Conservation (phyloP, 2,797 vertebrate species). For the Fratercula arctica region DNA sequence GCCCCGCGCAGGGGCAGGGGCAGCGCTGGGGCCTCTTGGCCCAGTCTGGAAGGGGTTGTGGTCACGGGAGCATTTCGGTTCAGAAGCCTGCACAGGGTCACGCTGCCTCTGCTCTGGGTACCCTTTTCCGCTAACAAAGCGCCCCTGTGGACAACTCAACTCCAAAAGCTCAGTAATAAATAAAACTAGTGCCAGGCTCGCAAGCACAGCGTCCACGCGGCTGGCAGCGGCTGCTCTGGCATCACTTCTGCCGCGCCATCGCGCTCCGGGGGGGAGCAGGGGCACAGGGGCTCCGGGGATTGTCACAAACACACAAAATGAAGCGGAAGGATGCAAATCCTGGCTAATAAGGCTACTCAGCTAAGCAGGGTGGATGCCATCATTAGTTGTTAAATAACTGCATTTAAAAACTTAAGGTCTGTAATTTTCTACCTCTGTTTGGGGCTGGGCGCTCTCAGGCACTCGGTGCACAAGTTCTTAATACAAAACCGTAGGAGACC, state of each 20-base stretch:
- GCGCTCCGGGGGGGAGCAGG: not conserved
- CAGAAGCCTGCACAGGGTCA: rapidly evolving
- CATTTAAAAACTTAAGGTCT: not conserved
- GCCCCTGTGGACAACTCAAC: rapidly evolving
- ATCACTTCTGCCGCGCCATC: not conserved
- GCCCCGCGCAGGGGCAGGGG: too few species aligned
- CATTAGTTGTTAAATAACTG: not conserved
- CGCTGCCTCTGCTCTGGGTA: rapidly evolving
- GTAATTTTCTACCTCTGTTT: not conserved
- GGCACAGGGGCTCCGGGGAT: not conserved
- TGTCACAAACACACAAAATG: too few species aligned
- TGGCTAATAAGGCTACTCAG: not conserved
- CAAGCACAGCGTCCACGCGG: not conserved
- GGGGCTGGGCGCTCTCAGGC: not conserved
- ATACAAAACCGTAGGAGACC: not conserved
- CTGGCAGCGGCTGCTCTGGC: not conserved
- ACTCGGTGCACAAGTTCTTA: not conserved
- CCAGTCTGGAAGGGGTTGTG: rapidly evolving
- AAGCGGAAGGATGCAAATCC: not conserved
- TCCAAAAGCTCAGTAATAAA: not conserved
- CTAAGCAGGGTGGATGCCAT: too few species aligned
- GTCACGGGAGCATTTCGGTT: too few species aligned
- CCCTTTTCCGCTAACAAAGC: too few species aligned
- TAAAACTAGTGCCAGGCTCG: not conserved
- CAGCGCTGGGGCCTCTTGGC: not conserved